Percentiles rank a stretch among this genome's conserved stretches.
Conservation (phyloP, 92 coral and sea anemone genomes). For the Nematostella vectensis region DNA sequence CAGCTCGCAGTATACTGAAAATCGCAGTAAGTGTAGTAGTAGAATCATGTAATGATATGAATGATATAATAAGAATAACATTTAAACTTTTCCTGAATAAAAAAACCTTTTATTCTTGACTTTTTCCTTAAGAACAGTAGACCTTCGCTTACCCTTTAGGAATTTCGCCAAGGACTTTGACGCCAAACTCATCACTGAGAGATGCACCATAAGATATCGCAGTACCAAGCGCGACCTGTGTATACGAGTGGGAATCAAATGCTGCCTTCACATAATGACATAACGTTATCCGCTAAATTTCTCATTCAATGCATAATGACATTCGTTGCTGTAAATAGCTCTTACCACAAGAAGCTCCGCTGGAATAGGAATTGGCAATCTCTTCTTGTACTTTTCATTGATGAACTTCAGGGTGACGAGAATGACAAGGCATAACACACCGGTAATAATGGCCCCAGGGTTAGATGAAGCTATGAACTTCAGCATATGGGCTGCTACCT, state of each 20-base stretch:
- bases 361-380: conserved; percentile 70
- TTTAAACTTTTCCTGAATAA: no score
- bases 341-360: conserved; percentile 89
- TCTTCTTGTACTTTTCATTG: conserved; percentile 51
- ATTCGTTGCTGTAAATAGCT: no score
- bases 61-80: no score
- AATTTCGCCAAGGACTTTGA: conserved; percentile 60
- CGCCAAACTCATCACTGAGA: conserved; percentile 47
- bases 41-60: no score
- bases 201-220: conserved; percentile 68
- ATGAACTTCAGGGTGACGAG: conserved; percentile 62
- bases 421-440: conserved; percentile 49
- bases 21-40: no score
- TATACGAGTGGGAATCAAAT: no score
- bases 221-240: conserved; percentile 68
- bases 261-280: background rate
- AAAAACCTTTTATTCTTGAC: no score
- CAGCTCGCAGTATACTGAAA: no score
- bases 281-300: no score
- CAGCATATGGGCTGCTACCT: conserved; percentile 42
- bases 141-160: conserved; percentile 76
- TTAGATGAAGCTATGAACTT: conserved; percentile 44
- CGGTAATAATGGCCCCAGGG: conserved; percentile 78
- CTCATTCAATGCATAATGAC: no score
- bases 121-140: no score